Evolutionary conservation across 2,797 vertebrate species (phyloP).

Genomic region (Naso thynnoides): DNA sequence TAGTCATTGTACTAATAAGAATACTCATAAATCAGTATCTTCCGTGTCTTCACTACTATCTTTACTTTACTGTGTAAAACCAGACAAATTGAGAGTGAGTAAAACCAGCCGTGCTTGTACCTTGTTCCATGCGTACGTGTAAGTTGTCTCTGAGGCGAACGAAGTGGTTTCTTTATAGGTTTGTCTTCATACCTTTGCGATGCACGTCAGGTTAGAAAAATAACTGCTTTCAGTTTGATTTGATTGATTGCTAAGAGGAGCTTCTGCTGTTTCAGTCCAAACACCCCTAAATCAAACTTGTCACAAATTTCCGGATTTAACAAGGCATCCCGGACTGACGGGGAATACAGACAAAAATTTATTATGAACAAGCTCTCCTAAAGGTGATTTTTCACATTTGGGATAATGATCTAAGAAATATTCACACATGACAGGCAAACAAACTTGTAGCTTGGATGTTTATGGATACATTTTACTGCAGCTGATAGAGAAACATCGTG

Average conservation of each 20-base stretch:
- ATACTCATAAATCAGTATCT: too few relatives aligned
- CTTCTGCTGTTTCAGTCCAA: constrained; percentile 87
- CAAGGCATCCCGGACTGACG: constrained; percentile 66
- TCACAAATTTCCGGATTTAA: constrained; percentile 84
- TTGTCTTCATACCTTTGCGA: constrained; percentile 76
- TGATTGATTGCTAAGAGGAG: constrained; percentile 85
- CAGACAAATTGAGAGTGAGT: constrained; percentile 13
- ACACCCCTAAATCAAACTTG: constrained; percentile 86
- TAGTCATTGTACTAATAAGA: too few relatives aligned
- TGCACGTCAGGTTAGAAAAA: constrained; percentile 84
- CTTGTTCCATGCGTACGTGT: constrained; percentile 50
- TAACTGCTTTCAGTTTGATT: constrained; percentile 82
- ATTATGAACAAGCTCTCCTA: constrained; percentile 51
- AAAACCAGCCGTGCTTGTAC: constrained; percentile 28
- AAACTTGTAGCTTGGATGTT: constrained; percentile 39
- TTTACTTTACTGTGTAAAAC: not conserved
- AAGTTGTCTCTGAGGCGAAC: constrained; percentile 61
- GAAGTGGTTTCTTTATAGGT: constrained; percentile 79
- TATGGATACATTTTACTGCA: constrained; percentile 19
- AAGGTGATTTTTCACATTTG: constrained; percentile 49
- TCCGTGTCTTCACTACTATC: too few relatives aligned
- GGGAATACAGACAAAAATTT: constrained; percentile 64
- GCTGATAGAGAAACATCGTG: constrained; percentile 6
- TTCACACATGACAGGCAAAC: constrained; percentile 18
- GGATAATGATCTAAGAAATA: constrained; percentile 66